Percentiles rank a stretch among this genome's conserved stretches.
Evolutionary conservation across 2,888 invertebrate species (phyloP).

Genomic region (Hetaerina titia): DNA sequence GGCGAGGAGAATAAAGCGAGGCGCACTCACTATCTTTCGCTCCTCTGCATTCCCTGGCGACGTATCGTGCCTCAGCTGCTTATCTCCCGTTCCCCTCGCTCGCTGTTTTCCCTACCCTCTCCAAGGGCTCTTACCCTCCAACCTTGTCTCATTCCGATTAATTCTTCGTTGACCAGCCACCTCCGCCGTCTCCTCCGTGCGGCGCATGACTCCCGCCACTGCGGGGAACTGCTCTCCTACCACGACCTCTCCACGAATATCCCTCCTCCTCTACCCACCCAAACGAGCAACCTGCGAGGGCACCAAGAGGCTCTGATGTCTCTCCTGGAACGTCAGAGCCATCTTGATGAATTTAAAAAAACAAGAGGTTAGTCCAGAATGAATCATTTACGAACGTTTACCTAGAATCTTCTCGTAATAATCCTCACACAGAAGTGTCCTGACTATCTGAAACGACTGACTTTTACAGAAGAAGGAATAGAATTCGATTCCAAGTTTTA

Average conservation of each 20-base stretch:
- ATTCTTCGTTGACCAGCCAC: background rate
- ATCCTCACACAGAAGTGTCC: too few species aligned
- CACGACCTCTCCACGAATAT: background rate
- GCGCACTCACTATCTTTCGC: background rate
- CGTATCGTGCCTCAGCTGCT: constrained; percentile 23
- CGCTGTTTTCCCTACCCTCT: background rate
- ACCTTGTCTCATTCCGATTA: background rate
- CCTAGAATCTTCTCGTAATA: too few species aligned
- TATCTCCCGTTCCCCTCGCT: background rate
- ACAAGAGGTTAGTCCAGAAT: too few species aligned
- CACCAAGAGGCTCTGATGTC: background rate
- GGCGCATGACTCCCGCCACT: background rate
- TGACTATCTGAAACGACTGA: too few species aligned
- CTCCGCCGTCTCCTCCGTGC: background rate
- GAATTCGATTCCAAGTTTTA: too few species aligned
- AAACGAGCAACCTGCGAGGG: background rate
- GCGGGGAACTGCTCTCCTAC: background rate
- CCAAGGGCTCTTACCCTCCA: background rate
- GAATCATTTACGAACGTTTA: too few species aligned
- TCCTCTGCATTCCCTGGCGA: background rate
- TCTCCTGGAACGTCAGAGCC: background rate
- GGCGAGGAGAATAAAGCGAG: background rate
- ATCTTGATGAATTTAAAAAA: background rate
- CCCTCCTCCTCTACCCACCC: background rate
- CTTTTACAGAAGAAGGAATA: too few species aligned